A percentile compares a stretch with the other conserved stretches of the same genome.
Evolutionary conservation across 2,797 vertebrate genomes (phyloP).

Genomic region (Sebastes steindachneri): DNA sequence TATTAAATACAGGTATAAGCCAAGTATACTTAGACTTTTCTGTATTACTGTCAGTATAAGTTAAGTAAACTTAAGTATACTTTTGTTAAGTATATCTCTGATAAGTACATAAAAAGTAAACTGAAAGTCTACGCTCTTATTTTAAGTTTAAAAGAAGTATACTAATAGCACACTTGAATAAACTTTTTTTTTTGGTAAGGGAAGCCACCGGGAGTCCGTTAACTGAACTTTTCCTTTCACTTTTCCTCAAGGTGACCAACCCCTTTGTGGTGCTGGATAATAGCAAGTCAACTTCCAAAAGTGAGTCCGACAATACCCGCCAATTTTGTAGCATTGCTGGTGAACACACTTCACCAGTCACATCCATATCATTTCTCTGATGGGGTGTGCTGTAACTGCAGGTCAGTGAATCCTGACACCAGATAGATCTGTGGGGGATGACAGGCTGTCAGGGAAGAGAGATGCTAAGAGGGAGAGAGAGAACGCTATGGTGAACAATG

Average conservation of each 20-base stretch:
- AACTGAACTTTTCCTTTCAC: slow-evolving; percentile 16
- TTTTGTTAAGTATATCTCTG: too few relatives aligned
- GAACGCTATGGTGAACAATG: not conserved
- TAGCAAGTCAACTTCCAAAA: slow-evolving; percentile 34
- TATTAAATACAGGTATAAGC: too few relatives aligned
- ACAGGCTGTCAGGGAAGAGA: slow-evolving; percentile 25
- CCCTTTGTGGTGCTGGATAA: slow-evolving; percentile 12
- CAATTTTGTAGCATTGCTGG: slow-evolving; percentile 46
- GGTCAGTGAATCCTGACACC: slow-evolving; percentile 65
- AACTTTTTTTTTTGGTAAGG: too few relatives aligned
- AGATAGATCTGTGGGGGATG: slow-evolving; percentile 39
- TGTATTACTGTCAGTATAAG: too few relatives aligned
- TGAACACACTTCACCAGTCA: slow-evolving; percentile 50
- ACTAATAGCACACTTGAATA: too few relatives aligned
- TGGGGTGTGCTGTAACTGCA: slow-evolving; percentile 42
- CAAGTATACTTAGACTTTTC: too few relatives aligned
- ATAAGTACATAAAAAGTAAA: too few relatives aligned
- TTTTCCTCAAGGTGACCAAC: slow-evolving; percentile 55
- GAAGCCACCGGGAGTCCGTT: not conserved
- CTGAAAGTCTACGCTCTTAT: too few relatives aligned
- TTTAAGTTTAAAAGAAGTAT: too few relatives aligned
- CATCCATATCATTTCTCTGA: slow-evolving; percentile 59
- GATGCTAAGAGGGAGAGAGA: slow-evolving; percentile 19
- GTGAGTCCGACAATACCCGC: slow-evolving; percentile 36
- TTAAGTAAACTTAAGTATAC: too few relatives aligned